Evolutionary conservation across 1,140 invertebrate genomes (phyloP), one percentile per base, ranked within the genome.

Genomic region (Mactra quadrangularis): DNA sequence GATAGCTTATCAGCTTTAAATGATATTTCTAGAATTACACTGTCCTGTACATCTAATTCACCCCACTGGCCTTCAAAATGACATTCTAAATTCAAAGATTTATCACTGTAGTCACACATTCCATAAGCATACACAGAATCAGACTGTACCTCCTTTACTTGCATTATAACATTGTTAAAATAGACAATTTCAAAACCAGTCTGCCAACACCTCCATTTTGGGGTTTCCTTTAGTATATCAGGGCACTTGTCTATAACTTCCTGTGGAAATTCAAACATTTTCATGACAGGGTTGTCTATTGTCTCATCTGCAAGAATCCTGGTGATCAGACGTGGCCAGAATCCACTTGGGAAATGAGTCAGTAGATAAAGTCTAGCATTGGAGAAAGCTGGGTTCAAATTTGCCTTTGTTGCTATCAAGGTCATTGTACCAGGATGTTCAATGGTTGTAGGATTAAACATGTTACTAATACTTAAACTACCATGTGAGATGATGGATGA

Each of bases 331-430:
- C 98, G 94, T 0, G 98, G 97, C 99, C 98, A 99, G 93, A 99
- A 99, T 0, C 99, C 99, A 86, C 97, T 97, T 0, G 99, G 99
- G 91, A 99, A 97, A 93, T 99, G 99, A 0, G 98, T 98, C 95
- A 99, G 96, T 6, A 93, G 86, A 85, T 94, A 94, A 1, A 94
- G 88, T 25, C 94, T 88, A 41, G 92, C 88, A 66, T 92, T 83
- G 3, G 92, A 90, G 55, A 91, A 89, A 13, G 87, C 87, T 19
- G 90, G 87, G 77, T 91, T 89, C n/a, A 59, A 87, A 22, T 82
- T 74, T n/a, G 88, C 55, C 29, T 86, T 82, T 22, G 87, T 76
- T 13, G 77, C 86, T 6, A 87, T 74, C 38, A 87, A 68, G 13
- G 74, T n/a, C 9, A 86, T 38, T 11, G 35, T 19, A 6, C 41